phyloP scores from a whole-genome alignment of 2,113 vertebrate genomes.

The Chaenogobius annularis region DNA sequence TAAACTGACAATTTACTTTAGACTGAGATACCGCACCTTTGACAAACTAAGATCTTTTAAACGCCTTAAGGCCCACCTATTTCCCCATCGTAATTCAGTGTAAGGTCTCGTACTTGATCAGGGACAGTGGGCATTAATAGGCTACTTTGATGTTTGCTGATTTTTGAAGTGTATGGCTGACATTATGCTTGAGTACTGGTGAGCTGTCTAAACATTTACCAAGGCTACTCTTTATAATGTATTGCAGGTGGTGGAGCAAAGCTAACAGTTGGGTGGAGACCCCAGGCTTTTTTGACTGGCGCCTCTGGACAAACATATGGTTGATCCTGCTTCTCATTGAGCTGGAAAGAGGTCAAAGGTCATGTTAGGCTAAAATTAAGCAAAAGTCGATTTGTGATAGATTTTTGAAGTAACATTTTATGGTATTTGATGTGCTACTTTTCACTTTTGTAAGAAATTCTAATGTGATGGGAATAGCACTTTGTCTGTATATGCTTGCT shows the following conservation, averaged over 20 bases:
- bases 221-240: constrained; percentile 1
- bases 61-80: no score
- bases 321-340: neutral
- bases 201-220: constrained; percentile 3
- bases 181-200: constrained; percentile 1
- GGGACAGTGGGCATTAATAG: no score
- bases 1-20: neutral
- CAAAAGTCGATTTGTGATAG: constrained; percentile 5
- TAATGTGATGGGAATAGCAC: neutral
- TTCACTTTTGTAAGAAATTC: neutral
- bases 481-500: constrained; percentile 8
- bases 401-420: neutral
- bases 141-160: neutral
- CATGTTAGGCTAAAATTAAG: neutral
- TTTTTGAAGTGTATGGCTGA: neutral
- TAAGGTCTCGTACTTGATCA: no score
- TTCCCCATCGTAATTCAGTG: no score
- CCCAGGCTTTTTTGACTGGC: constrained; percentile 14
- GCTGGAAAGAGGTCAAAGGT: constrained; percentile 15
- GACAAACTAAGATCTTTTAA: neutral
- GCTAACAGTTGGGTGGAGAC: neutral
- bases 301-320: constrained; percentile 20
- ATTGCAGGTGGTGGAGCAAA: constrained; percentile 1
- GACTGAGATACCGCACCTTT: no score
- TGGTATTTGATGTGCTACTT: neutral